phyloP scores from a whole-genome alignment of 2,888 invertebrate genomes.

The Eupithecia abbreviata region DNA sequence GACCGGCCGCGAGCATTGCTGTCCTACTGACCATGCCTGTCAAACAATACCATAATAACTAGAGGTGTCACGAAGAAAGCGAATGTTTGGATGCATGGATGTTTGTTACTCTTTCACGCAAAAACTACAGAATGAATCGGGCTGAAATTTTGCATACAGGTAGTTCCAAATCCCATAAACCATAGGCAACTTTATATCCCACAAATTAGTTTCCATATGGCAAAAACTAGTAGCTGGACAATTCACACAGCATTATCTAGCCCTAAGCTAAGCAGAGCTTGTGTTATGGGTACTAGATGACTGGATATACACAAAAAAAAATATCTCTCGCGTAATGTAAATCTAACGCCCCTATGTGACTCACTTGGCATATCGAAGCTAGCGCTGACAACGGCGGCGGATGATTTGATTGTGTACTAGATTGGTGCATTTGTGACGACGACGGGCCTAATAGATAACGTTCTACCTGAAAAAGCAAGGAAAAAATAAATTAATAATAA shows the following conservation, averaged over 20 bases:
- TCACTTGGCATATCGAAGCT: conserved; percentile 77
- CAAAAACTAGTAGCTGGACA: too few relatives aligned
- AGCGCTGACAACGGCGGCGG: conserved; percentile 74
- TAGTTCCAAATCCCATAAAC: too few relatives aligned
- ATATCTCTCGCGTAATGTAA: background rate
- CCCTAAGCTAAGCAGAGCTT: too few relatives aligned
- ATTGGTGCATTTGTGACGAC: conserved; percentile 68
- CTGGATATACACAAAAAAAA: too few relatives aligned
- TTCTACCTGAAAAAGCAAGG: conserved; percentile 65
- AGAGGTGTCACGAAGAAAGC: background rate
- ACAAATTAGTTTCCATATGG: too few relatives aligned
- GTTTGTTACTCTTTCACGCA: too few relatives aligned
- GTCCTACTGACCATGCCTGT: conserved; percentile 85
- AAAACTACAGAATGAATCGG: too few relatives aligned
- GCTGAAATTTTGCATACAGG: too few relatives aligned
- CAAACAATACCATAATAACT: background rate
- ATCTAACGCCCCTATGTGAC: conserved; percentile 18
- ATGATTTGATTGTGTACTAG: conserved; percentile 56
- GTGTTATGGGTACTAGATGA: too few relatives aligned
- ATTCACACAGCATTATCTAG: too few relatives aligned
- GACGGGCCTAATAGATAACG: conserved; percentile 77
- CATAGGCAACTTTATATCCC: too few relatives aligned
- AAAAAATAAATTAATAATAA: conserved; percentile 5
- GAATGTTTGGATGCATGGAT: too few relatives aligned
- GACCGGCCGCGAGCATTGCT: conserved; percentile 84